Conservation (phyloP, 2,888 invertebrate species). For the Megalurothrips usitatus region DNA sequence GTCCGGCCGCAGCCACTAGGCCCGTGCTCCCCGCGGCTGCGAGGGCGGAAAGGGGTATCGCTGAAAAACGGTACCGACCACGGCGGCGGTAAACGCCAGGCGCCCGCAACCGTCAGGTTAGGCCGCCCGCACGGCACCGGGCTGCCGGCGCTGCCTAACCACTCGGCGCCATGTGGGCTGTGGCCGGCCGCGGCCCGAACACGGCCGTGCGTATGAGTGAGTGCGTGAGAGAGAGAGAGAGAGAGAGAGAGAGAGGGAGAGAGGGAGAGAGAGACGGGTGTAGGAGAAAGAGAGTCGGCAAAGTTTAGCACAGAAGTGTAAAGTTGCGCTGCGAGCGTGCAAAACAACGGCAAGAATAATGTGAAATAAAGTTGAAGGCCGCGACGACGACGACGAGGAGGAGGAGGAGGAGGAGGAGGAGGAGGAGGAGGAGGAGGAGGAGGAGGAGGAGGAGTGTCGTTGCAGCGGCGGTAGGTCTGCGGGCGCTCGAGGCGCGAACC, state of each 20-base stretch:
- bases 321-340: conserved; percentile 13
- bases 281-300: background rate
- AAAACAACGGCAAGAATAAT: conserved; percentile 16
- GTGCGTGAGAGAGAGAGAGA: background rate
- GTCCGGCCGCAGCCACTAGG: background rate
- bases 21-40: background rate
- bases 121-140: no score
- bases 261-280: background rate
- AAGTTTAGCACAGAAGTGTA: conserved; percentile 9
- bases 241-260: background rate
- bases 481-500: no score
- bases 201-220: no score
- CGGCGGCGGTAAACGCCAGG: background rate
- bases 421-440: background rate
- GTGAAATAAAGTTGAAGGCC: conserved; percentile 2
- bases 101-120: no score
- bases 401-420: background rate
- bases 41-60: background rate
- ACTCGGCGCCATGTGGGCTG: no score
- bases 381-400: background rate
- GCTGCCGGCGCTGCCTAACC: no score
- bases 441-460: background rate
- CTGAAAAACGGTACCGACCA: background rate
- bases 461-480: no score
- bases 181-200: no score